These are phyloP conservation scores for Xiphorhynchus elegans DNA, from an alignment of 2,113 vertebrate species.

Conservation along the genomic window DNA sequence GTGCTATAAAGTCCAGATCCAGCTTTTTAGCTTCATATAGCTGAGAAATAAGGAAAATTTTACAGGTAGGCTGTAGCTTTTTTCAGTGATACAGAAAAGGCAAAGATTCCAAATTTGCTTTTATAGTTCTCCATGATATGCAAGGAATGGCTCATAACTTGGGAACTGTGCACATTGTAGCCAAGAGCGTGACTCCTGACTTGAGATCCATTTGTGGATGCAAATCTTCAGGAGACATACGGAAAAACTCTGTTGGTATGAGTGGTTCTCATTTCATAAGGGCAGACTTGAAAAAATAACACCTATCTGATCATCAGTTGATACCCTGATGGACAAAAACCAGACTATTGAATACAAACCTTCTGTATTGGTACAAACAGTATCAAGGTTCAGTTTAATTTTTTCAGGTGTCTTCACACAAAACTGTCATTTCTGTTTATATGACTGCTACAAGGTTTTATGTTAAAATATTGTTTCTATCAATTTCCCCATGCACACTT, in stretches of 20 bases:
- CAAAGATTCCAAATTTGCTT: background rate
- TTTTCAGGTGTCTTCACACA: background rate
- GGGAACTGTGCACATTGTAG: background rate
- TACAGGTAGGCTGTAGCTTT: background rate
- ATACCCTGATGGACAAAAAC: background rate
- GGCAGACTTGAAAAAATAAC: background rate
- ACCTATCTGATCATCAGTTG: background rate
- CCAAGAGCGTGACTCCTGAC: background rate
- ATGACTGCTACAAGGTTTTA: background rate
- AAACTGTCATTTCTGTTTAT: background rate
- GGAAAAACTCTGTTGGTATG: background rate
- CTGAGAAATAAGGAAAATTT: background rate
- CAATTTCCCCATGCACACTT: background rate
- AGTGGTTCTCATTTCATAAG: background rate
- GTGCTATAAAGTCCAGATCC: background rate
- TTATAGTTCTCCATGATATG: background rate
- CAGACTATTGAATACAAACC: background rate
- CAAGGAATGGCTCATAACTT: background rate
- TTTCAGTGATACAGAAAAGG: background rate
- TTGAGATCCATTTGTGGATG: background rate
- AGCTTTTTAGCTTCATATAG: background rate
- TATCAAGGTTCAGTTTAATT: background rate
- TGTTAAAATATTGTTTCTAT: background rate
- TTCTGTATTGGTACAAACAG: background rate
- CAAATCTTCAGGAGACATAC: background rate